phyloP scores from a whole-genome alignment of 1,140 invertebrate species.

The Cyclina sinensis region DNA sequence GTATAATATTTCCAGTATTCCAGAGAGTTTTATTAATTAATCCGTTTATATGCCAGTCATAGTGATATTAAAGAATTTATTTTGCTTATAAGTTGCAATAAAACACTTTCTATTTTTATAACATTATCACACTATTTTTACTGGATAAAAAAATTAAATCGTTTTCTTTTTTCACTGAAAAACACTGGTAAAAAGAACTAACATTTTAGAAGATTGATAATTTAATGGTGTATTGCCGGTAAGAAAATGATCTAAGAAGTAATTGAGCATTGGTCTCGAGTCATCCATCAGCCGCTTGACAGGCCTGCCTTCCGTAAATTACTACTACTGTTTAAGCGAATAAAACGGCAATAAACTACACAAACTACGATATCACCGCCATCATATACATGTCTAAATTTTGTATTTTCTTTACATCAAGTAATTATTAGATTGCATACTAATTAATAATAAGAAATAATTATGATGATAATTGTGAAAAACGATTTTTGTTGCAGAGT shows the following conservation, averaged over 20 bases:
- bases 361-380: neutral
- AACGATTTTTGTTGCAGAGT: too few species aligned
- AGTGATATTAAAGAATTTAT: neutral
- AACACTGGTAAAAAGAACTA: neutral
- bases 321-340: neutral
- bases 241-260: neutral
- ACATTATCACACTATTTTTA: neutral
- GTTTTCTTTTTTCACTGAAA: neutral
- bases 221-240: neutral
- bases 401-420: neutral
- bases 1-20: constrained; percentile 1
- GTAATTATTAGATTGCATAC: neutral
- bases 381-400: constrained; percentile 13
- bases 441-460: constrained; percentile 28
- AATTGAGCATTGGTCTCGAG: neutral
- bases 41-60: neutral
- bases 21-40: neutral
- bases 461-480: too few species aligned
- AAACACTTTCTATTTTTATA: neutral
- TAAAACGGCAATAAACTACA: constrained; percentile 15
- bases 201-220: constrained; percentile 27
- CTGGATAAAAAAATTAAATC: too few species aligned
- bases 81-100: neutral
- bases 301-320: constrained; percentile 14
- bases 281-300: constrained; percentile 23